Percentiles rank a stretch among this genome's conserved stretches.
Conservation (phyloP, 2,888 invertebrate species). For the Himalopsyche tibetana region DNA sequence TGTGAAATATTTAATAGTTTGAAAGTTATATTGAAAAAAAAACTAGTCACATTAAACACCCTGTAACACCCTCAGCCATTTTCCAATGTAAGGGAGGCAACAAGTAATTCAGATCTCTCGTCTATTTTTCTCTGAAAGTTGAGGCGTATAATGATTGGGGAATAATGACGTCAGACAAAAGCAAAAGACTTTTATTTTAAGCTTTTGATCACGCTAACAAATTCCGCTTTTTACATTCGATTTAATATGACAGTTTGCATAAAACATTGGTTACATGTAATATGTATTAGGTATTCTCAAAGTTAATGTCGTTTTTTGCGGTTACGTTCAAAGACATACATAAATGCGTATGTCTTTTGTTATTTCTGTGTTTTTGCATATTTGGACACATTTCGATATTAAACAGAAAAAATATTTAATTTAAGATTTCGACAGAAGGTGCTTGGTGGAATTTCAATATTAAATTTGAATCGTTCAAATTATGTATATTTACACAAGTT, state of each 20-base stretch:
- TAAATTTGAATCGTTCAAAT: too few species aligned
- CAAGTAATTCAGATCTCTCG: conserved; percentile 18
- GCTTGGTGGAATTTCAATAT: too few species aligned
- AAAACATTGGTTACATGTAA: not conserved
- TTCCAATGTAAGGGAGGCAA: not conserved
- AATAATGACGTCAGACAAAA: conserved; percentile 34
- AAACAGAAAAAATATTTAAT: too few species aligned
- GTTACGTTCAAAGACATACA: too few species aligned
- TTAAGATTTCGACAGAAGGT: too few species aligned
- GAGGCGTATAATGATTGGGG: conserved; percentile 15
- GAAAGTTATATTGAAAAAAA: too few species aligned
- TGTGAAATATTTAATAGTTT: too few species aligned
- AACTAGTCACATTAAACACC: not conserved
- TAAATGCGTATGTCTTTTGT: too few species aligned
- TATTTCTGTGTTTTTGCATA: too few species aligned
- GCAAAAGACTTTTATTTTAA: not conserved
- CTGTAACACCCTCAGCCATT: not conserved
- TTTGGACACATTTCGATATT: too few species aligned
- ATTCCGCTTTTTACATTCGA: not conserved
- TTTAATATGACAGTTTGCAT: not conserved
- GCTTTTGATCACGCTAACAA: not conserved
- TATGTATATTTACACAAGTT: too few species aligned
- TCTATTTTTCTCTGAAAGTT: conserved; percentile 9
- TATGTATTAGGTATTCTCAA: too few species aligned
- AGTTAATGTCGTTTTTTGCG: not conserved